Evolutionary conservation across 2,113 vertebrate species (phyloP), one percentile per base, ranked within the genome.

Genomic region (Eublepharis macularius): DNA sequence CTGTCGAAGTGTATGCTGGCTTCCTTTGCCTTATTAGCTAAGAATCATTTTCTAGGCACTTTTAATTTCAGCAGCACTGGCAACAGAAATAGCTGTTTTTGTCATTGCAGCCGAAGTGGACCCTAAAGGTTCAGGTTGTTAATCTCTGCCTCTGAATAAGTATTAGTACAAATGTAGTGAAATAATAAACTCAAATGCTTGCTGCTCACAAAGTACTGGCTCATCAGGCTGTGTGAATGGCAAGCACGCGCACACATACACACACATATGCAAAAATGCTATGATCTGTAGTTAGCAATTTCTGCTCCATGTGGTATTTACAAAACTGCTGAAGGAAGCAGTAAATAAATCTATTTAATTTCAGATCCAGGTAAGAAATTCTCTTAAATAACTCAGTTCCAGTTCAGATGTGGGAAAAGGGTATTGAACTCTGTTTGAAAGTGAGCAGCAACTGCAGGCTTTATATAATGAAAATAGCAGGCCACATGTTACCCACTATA

Each of bases 271-370:
- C 6, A 70, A 82, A 87, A 66, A 6, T 84, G 11, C 76, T 82
- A 32, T 84, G 47, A 57, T 82, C 0, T 26, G 11, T 63, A 86
- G 82, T 68, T 2, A 75, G 63, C 41, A 88, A 76, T 78, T 91
- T 87, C 73, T 86, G 24, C 51, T 90, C 75, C 49, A 26, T 85
- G 76, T 73, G 86, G 68, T 21, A 74, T 47, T 0, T 1, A 3
- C 80, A 73, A n/a, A 90, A 93, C 26, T 57, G 26, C 77, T 88
- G 76, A 86, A 92, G 89, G 60, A 75, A 88, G 45, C 36, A 84
- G 36, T 85, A 76, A 39, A 12, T 5, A 80, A 54, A 13, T 29
- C 12, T n/a, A 10, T 84, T 81, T 80, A 73, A 87, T 87, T 87
- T 91, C 90, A 69, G 77, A 90, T 70, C 26, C 57, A 86, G 34